Base-by-base conservation (phyloP, 1,140 invertebrate genomes). In the Orchestia grillus region DNA sequence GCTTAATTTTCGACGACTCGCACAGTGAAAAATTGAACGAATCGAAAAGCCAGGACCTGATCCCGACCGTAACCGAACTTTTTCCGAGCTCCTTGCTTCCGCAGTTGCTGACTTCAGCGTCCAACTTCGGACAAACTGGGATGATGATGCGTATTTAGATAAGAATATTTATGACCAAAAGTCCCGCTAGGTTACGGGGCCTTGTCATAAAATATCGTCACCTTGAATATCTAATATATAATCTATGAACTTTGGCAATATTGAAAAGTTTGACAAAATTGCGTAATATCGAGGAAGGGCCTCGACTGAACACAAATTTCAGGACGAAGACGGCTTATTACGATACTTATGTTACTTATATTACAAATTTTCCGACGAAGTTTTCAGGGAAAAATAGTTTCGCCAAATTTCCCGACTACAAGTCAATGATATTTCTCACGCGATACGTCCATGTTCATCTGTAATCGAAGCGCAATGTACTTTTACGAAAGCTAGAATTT, bases 181-280 rank as follows among this genome's bases (percentile, higher is more conserved):
- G 88, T 90, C 88, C 88, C n/a, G 43, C n/a, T 42, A 42, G 88
- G 41, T 41, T 36, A 42, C 41, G 43, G 43, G 88, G 41, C 11
- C 88, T 42, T 42, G 41, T 41, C 43, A 90, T 90, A 90, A 90
- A 90, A 90, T 90, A 90, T 41, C 88, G 88, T 90, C 88, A 42
- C 88, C 88, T 41, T 44, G 88, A 90, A 90, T 90, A 90, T 90
- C 43, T 90, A 41, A 90, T 90, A 90, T 44, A 90, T 90, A 90
- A 90, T 90, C 88, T 90, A 90, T 44, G 88, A 90, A 90, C 88
- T 90, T 90, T 90, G 41, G n/a, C 88, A 90, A 43, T 90, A 90
- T 90, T 90, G 88, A 90, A 90, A 90, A 90, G 88, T 90, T 90
- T 41, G 88, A 41, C 88, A 90, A 90, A 90, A 90, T 90, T 90